phyloP scores from a whole-genome alignment of 2,888 invertebrate genomes.

The Synanthedon tipuliformis region DNA sequence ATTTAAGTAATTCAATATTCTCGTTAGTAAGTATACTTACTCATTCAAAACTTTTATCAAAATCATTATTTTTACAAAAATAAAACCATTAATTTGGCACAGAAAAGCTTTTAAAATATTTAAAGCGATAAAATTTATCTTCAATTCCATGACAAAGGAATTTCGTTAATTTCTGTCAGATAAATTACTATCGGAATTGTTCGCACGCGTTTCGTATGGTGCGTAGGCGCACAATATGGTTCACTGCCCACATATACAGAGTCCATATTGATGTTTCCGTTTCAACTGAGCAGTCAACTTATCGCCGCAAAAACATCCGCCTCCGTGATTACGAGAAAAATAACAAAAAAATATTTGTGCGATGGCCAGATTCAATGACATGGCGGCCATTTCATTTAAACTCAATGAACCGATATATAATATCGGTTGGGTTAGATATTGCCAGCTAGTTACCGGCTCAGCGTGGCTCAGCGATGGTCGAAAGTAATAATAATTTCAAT shows the following conservation, averaged over 20 bases:
- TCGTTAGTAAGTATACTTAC: too few relatives aligned
- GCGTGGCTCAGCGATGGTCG: too few relatives aligned
- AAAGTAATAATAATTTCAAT: too few relatives aligned
- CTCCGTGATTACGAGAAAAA: conserved; percentile 20
- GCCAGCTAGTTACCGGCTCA: not conserved
- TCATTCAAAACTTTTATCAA: too few relatives aligned
- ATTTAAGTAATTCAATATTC: too few relatives aligned
- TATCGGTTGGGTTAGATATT: not conserved
- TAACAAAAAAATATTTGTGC: conserved; percentile 8
- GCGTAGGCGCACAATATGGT: conserved; percentile 29
- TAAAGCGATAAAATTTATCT: too few relatives aligned
- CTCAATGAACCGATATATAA: not conserved
- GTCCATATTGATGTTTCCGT: conserved; percentile 38
- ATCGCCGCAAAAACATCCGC: conserved; percentile 51
- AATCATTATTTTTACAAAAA: too few relatives aligned
- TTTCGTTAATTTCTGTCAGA: too few relatives aligned
- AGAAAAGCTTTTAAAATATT: too few relatives aligned
- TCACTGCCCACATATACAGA: conserved; percentile 55
- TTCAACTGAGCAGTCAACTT: conserved; percentile 22
- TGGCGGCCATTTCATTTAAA: not conserved
- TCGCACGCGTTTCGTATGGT: conserved; percentile 6
- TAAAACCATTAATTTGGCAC: too few relatives aligned
- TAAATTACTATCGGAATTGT: not conserved
- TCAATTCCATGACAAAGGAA: too few relatives aligned
- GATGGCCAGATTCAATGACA: not conserved